Base-by-base conservation (phyloP, 2,797 vertebrate species). In the Megalops cyprinoides region DNA sequence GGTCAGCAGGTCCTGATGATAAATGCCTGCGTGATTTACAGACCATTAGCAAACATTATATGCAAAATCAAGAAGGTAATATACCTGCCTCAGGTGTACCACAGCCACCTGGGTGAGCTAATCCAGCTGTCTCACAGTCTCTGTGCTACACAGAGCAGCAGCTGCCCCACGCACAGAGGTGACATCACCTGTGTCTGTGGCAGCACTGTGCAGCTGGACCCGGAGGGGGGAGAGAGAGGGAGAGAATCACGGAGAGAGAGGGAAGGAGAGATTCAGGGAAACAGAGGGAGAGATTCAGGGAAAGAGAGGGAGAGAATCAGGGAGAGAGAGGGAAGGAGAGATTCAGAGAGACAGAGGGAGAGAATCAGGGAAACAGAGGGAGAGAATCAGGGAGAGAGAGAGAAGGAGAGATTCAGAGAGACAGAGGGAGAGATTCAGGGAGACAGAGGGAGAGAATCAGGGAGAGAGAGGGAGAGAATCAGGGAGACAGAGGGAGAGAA, bases 331-430 rank as follows among this genome's bases (percentile, higher is more conserved):
- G n/a, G n/a, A n/a, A n/a, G n/a, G n/a, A n/a, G n/a, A n/a, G n/a
- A n/a, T n/a, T n/a, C n/a, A n/a, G n/a, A n/a, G n/a, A n/a, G n/a
- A n/a, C n/a, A n/a, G n/a, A 34, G 60, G 44, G 44, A 44, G 4
- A 46, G n/a, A 65, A 65, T 31, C n/a, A 62, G 25, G 25, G 14
- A 65, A 75, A 42, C 5, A n/a, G 44, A n/a, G 77, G 23, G 18
- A 75, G 49, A 18, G 62, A 20, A 34, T 76, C 76, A n/a, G 55
- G 31, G 31, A 80, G 46, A 67, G 62, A 73, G 37, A 53, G 23
- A 31, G 78, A 77, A 25, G 4, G 12, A 44, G 71, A 49, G n/a
- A n/a, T n/a, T n/a, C n/a, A 44, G 48, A 10, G 37, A 20, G 46
- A 53, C 56, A 74, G 58, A 69, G 49, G 49, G 9, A 51, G 34